Evolutionary conservation across 2,113 vertebrate genomes (phyloP), one percentile per base, ranked within the genome.

Genomic region (Scartelaos histophorus): DNA sequence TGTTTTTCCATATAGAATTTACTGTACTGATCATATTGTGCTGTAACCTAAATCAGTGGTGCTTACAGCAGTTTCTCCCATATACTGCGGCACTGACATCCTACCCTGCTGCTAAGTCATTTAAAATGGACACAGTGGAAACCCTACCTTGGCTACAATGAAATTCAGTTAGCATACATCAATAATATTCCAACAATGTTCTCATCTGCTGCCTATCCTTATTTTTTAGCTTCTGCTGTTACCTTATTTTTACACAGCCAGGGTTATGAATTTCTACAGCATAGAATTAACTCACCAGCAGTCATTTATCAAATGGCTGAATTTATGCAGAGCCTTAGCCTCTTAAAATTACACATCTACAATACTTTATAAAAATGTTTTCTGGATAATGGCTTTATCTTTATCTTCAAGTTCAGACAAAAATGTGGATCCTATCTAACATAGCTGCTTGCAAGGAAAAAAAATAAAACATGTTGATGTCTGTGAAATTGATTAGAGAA

Each of bases 231-330:
- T 61, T 25, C 58, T 61, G 5, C 61, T 45, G 73, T 80, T 82
- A 58, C 62, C 78, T 69, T 71, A 74, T 85, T 81, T 80, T 70
- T 71, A 79, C 69, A 74, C 79, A 61, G 17, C 51, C 19, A 53
- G 17, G 5, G 51, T n/a, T 54, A 54, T 54, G 51, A 19, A 54
- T n/a, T 16, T 16, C 25, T 70, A 80, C 57, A 60, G 58, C 62
- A 74, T 76, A 79, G 25, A 57, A 78, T 84, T 71, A 78, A 56
- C 73, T 84, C 67, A 68, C 49, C 68, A 73, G 72, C 71, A 49
- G 22, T 83, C 47, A 83, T 85, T 82, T 78, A 61, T 69, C 71
- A 81, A 47, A 69, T 51, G 6, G 16, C 45, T 74, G 82, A 58
- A 72, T 82, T 81, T 74, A 24, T 64, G 9, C 66, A 46, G 25